These are phyloP conservation scores for Cossypha niveicapilla DNA, from an alignment of 2,797 vertebrate species.

Conservation along the genomic window DNA sequence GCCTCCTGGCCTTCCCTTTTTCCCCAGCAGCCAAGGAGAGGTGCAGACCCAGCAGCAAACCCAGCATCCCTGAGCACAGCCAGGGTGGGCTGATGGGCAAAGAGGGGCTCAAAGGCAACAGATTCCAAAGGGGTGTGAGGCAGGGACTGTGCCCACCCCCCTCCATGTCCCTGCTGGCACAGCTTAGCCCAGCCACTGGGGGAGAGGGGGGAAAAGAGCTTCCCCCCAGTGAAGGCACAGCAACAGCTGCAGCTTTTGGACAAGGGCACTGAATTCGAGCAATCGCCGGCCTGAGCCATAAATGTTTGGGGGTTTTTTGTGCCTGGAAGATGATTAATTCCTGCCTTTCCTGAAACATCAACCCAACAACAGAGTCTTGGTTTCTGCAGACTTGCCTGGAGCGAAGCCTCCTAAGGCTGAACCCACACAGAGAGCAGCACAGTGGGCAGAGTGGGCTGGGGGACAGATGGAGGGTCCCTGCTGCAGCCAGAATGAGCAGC, in stretches of 20 bases:
- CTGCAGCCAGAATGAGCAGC: not conserved
- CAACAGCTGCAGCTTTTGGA: constrained; percentile 12
- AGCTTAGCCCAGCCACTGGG: not conserved
- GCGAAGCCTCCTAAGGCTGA: not conserved
- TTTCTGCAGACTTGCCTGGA: not conserved
- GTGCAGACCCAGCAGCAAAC: not conserved
- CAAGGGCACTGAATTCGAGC: not conserved
- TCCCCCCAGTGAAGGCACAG: not conserved
- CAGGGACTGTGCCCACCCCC: not conserved
- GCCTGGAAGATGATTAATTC: not conserved
- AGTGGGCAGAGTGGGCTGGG: not conserved
- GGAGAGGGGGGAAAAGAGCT: not conserved
- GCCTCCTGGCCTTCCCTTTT: not conserved
- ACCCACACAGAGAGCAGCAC: constrained; percentile 5
- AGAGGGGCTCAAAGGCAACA: not conserved
- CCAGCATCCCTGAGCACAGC: not conserved
- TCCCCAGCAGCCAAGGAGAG: not conserved
- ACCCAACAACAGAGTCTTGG: not conserved
- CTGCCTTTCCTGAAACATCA: not conserved
- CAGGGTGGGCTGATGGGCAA: not conserved
- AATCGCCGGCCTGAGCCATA: not conserved
- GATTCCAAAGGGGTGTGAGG: not conserved
- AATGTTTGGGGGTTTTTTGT: not conserved
- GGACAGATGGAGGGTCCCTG: constrained; percentile 18
- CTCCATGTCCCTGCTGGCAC: not conserved